phyloP scores from a whole-genome alignment of 2,888 invertebrate species.

The Drosophila pullipes region DNA sequence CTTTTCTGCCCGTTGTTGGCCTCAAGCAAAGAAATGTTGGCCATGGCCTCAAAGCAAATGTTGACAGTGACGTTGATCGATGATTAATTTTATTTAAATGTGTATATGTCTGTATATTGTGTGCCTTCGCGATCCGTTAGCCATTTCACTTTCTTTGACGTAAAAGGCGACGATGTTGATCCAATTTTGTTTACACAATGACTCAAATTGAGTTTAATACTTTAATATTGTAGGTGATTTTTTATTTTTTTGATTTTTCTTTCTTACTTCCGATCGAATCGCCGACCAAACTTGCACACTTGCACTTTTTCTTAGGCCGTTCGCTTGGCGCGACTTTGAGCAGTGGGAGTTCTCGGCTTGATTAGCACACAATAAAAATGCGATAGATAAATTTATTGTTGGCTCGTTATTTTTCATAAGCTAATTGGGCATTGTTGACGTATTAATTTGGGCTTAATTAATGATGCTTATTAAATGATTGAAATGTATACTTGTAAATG shows the following conservation, averaged over 20 bases:
- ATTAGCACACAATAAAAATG: slow-evolving; percentile 76
- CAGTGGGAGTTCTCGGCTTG: slow-evolving; percentile 66
- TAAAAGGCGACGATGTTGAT: slow-evolving; percentile 12
- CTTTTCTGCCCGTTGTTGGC: background rate
- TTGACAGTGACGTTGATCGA: slow-evolving; percentile 55
- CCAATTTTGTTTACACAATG: slow-evolving; percentile 49
- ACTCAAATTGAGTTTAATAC: slow-evolving; percentile 44
- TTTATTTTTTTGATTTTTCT: background rate
- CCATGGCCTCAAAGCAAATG: slow-evolving; percentile 55
- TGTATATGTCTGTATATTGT: background rate
- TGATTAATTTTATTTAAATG: slow-evolving; percentile 58
- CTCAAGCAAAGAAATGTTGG: slow-evolving; percentile 51
- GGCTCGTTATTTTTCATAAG: slow-evolving; percentile 56
- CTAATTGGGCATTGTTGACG: slow-evolving; percentile 40
- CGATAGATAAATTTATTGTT: slow-evolving; percentile 31
- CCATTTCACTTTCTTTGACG: slow-evolving; percentile 75
- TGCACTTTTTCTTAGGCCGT: slow-evolving; percentile 44
- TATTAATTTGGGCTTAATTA: slow-evolving; percentile 44
- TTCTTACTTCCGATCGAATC: slow-evolving; percentile 6
- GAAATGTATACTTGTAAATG: slow-evolving; percentile 34
- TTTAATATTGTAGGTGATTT: slow-evolving; percentile 5
- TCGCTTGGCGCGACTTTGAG: slow-evolving; percentile 19
- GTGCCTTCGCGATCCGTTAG: slow-evolving; percentile 22
- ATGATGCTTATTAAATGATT: slow-evolving; percentile 35
- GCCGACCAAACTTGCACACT: slow-evolving; percentile 33